Base-by-base conservation (phyloP, 1,140 invertebrate species). In the Ectropis grisescens region DNA sequence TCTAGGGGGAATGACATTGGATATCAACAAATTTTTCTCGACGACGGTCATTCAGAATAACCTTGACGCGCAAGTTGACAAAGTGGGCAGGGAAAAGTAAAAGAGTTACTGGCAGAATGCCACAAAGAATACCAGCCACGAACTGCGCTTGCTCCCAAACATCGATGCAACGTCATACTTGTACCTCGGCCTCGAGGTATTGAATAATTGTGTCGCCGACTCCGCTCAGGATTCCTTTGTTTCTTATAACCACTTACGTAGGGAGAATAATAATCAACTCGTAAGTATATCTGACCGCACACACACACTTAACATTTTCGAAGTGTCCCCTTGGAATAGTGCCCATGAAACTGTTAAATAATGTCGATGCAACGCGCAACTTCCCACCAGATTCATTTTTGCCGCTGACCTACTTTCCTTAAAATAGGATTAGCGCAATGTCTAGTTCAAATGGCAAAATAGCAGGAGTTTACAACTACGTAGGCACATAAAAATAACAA, bases 391-490 rank as follows among this genome's bases (percentile, higher is more conserved):
- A 22, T 16, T 12, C 34, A 37, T 33, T 33, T 25, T 16, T 29
- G 51, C 40, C 38, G 34, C 24, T 43, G 57, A 56, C 64, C 56
- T 47, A 70, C 13, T 61, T 70, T 56, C 45, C 41, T 27, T 42
- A 56, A 58, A 58, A 49, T 56, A 41, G 29, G 16, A 19, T 19
- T 37, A 51, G 31, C 45, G 38, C 59, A 75, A 75, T 75, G 70
- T 71, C 67, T 75, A 75, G 65, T 75, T 75, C 67, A 71, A 39
- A 45, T 39, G 8, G n/a, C n/a, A n/a, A n/a, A n/a, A n/a, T n/a
- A n/a, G n/a, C n/a, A n/a, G n/a, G n/a, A n/a, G n/a, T n/a, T n/a
- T n/a, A n/a, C n/a, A n/a, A n/a, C n/a, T n/a, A n/a, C n/a, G n/a
- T n/a, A n/a, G n/a, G n/a, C n/a, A n/a, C n/a, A n/a, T n/a, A n/a